Base-by-base conservation (phyloP, 1,140 invertebrate species). In the Pseudomyrmex flavicornis region DNA sequence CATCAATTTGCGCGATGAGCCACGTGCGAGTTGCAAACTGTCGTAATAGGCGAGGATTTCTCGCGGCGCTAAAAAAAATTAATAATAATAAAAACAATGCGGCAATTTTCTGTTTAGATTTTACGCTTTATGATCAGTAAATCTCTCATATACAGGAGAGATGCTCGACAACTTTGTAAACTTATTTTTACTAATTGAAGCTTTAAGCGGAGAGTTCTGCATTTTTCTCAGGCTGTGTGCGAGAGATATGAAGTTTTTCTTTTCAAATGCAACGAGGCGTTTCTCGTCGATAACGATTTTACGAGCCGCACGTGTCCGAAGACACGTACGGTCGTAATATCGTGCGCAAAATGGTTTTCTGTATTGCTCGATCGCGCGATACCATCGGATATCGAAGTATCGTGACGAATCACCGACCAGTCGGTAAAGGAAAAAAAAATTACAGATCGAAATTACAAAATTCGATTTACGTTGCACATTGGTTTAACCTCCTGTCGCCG, bases 251-350 rank as follows among this genome's bases (percentile, higher is more conserved):
- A 35, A 35, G 35, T 35, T 35, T 35, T 35, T 35, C 5, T 35
- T 35, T 82, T 85, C 35, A 44, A 17, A 52, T 20, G 80, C 77
- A 69, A 80, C 68, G 50, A 82, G 73, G 66, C 83, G 77, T 66
- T 50, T 52, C 26, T 13, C 10, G 35, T 35, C 50, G 83, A 84
- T 84, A 84, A 84, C 63, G 63, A 84, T 77, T 84, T 69, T 77
- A 84, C 82, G 74, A 84, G 56, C 44, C 46, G 44, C 82, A 66
- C 62, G 54, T 12, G 50, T 46, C 44, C 74, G 74, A 75, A 22
- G 26, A 74, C 69, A 17, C 35, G 35, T 35, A 22, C 68, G 56
- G 13, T 9, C 44, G 20, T 48, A 26, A n/a, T 84, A 84, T 77
- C 73, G 54, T 35, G 63, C 62, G 54, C 54, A 62, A 50, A 46